A percentile compares a stretch with the other conserved stretches of the same genome.
Evolutionary conservation across 2,797 vertebrate species (phyloP).

Genomic region (Tympanoctomys barrerae): DNA sequence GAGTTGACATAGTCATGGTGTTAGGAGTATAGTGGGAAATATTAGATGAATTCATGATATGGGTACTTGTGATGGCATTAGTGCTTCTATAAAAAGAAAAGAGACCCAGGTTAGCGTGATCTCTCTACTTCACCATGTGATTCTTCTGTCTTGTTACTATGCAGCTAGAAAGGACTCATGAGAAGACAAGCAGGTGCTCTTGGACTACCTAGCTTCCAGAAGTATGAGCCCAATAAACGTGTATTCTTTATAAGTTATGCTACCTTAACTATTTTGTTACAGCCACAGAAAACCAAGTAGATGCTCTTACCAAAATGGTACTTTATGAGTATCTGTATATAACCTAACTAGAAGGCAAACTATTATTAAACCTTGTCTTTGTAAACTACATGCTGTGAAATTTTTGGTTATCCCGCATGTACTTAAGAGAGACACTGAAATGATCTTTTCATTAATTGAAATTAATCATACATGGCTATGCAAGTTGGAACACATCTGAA

Average conservation of each 20-base stretch:
- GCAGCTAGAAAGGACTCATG: background rate
- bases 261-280: background rate
- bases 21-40: background rate
- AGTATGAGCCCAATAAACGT: background rate
- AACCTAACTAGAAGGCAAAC: slow-evolving; percentile 50
- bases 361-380: slow-evolving; percentile 34
- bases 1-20: background rate
- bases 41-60: background rate
- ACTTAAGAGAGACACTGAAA: slow-evolving; percentile 56
- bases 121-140: background rate
- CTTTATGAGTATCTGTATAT: slow-evolving; percentile 42
- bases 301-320: slow-evolving; percentile 5
- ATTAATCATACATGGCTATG: slow-evolving; percentile 62
- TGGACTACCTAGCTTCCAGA: background rate
- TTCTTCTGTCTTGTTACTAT: background rate
- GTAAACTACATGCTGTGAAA: background rate
- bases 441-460: slow-evolving; percentile 27
- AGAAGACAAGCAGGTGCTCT: background rate
- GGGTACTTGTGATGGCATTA: background rate
- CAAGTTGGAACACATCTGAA: slow-evolving; percentile 70
- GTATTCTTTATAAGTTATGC: background rate
- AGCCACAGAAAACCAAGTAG: background rate
- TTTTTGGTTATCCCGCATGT: slow-evolving; percentile 33
- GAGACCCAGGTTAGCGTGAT: background rate
- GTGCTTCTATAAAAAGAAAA: background rate